Evolutionary conservation across 2,888 invertebrate genomes (phyloP), one percentile per base, ranked within the genome.

Genomic region (Chelonus formosanus): DNA sequence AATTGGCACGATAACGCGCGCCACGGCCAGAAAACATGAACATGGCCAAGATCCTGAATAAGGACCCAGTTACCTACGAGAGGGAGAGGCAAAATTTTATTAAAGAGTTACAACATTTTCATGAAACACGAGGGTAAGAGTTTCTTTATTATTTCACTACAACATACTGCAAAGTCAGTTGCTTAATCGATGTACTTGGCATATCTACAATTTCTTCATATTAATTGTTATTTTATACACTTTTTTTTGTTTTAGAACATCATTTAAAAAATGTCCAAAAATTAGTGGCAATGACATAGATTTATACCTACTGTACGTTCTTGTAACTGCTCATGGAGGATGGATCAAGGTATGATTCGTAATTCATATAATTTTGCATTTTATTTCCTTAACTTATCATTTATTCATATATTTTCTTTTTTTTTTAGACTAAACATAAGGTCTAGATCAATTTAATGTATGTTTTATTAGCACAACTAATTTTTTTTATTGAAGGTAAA

Each of bases 241-340:
- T 56, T 63, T 63, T 64, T 63, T 64, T 35, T 73, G 71, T 70
- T 76, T 63, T 84, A 91, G 91, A 75, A 87, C 87, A 35, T 82
- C 86, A 76, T 89, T 89, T 87, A 90, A 88, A 84, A 90, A 91
- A 77, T 85, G 88, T 74, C 86, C 89, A 85, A 85, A 90, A 82
- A 91, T 98, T 70, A 95, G 93, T 86, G 97, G 97, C 66, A 90
- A 91, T 79, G 93, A 94, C 85, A 90, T 98, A 80, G 97, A 98
- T 87, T 89, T 98, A 74, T 96, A 93, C 86, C 89, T 92, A 70
- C 90, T 98, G 75, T 98, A 98, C 86, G 91, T 91, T 77, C 89
- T 95, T 81, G 98, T 98, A 60, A 96, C 94, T 76, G 91, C 92
- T 72, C 89, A 94, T 78, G 98, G 98, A 76, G 98, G 98, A 76